Base-by-base conservation (phyloP, 2,797 vertebrate genomes). In the Pangasius sanitwongsei region DNA sequence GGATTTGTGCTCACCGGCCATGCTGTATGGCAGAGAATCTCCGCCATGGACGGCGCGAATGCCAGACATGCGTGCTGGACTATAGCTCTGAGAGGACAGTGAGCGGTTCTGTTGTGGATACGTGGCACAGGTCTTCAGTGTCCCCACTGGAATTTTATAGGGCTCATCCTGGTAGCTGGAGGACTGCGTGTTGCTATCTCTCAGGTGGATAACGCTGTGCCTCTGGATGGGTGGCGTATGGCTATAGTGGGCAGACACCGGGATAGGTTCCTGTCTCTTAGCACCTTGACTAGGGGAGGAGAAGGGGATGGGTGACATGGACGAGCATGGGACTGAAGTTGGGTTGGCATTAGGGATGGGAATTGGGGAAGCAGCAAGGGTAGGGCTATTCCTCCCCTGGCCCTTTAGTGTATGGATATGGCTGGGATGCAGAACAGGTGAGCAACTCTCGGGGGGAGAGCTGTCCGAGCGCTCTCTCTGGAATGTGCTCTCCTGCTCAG, bases 61-160 rank as follows among this genome's bases (percentile, higher is more conserved):
- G n/a, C 97, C 97, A 0, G 97, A 96, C 93, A 98, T 93, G 67
- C 97, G 97, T 18, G 97, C 97, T 0, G 99, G 98, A 95, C 98
- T 99, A 93, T 99, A 99, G 93, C 97, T 98, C 92, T 99, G 98
- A 37, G 98, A 99, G 7, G 98, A 99, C 95, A 99, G 96, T 0
- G 98, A 97, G 80, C 98, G 97, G 95, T 99, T 99, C 95, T 99
- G 98, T 91, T 99, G 99, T 25, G 99, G 99, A 92, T 99, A 99
- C 4, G 99, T 99, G 96, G 99, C 98, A 69, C 98, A 99, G 3
- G 97, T 98, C 92, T 99, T 98, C 87, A 99, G 95, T 41, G 96
- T 97, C 91, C 99, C 97, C 61, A 99, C 97, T 86, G 96, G 92
- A 1, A 98, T 97, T 93, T 97, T 97, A 92, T 97, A 98, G 89